Evolutionary conservation across 2,113 vertebrate species (phyloP), one percentile per base, ranked within the genome.

Genomic region (Ascaphus truei): DNA sequence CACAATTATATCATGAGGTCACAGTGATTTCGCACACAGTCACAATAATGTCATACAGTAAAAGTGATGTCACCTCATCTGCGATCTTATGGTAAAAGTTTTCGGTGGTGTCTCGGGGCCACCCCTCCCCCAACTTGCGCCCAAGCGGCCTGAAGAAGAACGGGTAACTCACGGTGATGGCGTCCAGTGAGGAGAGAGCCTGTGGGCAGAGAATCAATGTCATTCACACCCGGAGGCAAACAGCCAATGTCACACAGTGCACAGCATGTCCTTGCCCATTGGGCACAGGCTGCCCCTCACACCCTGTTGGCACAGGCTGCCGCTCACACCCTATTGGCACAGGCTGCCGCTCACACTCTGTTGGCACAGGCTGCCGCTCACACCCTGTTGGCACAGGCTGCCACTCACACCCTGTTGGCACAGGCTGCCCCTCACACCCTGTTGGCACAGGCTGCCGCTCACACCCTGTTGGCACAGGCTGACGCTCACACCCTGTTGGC

Each of bases 131-230:
- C 3, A 93, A 77, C 23, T 74, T 83, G 82, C 85, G 80, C 20
- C 71, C 51, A 29, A 77, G 62, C 0, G 93, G 93, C 29, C 91
- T 88, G 83, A 90, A 80, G 86, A 95, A 96, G 85, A 95, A 97
- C 1, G 91, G 94, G 79, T 94, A 98, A 85, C 86, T 88, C 73
- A 90, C 85, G 25, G 84, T 84, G 77, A 92, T 87, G 0, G 76
- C 77, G 62, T 95, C 88, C 87, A 95, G 75, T 7, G 90, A 88
- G 48, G 92, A 94, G 57, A 95, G 87, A 1, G 87, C 89, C 94
- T 94, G 72, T 13, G 41, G 62, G 76, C 7, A 13, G 62, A 62
- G 5, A 5, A 9, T 25, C 58, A 45, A 22, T 41, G 15, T 22
- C 15, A 22, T 12, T 5, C 12, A 18, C 7, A 12, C 13, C 13